Evolutionary conservation across 2,797 vertebrate genomes (phyloP).

Genomic region (Sebastes glaucus): DNA sequence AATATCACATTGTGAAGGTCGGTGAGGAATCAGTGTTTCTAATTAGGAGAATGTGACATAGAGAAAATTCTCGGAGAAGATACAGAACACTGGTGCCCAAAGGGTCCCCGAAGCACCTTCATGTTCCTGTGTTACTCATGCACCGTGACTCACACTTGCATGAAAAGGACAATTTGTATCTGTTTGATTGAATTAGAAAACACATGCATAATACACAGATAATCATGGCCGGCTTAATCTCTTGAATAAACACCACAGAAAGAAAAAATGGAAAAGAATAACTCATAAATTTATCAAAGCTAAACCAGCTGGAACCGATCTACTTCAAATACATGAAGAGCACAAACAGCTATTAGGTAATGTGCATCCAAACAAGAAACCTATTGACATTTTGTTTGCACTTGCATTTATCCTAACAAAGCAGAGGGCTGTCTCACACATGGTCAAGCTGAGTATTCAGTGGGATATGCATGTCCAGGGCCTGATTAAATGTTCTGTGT

Average conservation of each 20-base stretch:
- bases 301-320: conserved; percentile 12
- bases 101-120: background rate
- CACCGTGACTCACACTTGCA: conserved; percentile 39
- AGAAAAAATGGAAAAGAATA: background rate
- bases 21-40: background rate
- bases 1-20: background rate
- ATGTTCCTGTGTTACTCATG: conserved; percentile 7
- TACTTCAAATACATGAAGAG: conserved; percentile 34
- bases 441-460: background rate
- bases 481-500: background rate
- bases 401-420: conserved; percentile 32
- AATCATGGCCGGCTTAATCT: conserved; percentile 8
- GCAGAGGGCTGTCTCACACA: background rate
- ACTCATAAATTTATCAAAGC: conserved; percentile 4
- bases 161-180: conserved; percentile 46
- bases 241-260: background rate
- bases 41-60: background rate
- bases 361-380: conserved; percentile 10
- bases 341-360: conserved; percentile 21
- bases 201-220: conserved; percentile 23
- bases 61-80: background rate
- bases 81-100: background rate
- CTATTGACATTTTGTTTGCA: conserved; percentile 28
- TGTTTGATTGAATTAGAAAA: conserved; percentile 50
- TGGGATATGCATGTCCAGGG: background rate